Evolutionary conservation across 2,113 vertebrate species (phyloP).

Genomic region (Hemibagrus wyckioides): DNA sequence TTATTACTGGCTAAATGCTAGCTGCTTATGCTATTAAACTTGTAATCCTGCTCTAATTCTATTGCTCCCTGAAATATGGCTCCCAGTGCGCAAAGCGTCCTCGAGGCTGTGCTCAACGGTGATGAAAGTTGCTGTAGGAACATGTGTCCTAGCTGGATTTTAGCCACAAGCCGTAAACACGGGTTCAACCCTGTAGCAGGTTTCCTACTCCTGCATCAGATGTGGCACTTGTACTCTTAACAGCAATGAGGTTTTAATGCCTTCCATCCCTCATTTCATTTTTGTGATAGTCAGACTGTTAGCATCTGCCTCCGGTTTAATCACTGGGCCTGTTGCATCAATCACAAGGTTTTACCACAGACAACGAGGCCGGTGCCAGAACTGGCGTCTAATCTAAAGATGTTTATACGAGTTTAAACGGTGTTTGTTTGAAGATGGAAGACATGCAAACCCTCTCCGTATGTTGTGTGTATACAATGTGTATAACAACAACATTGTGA

Average conservation of each 20-base stretch:
- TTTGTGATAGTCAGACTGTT: slow-evolving; percentile 6
- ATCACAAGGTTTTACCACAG: slow-evolving; percentile 23
- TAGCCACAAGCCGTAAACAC: slow-evolving; percentile 67
- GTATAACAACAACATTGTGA: too few relatives aligned
- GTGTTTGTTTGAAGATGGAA: neutral
- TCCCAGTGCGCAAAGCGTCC: slow-evolving; percentile 54
- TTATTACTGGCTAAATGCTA: slow-evolving; percentile 66
- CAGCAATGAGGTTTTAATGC: slow-evolving; percentile 34
- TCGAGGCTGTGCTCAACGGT: slow-evolving; percentile 57
- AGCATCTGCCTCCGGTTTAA: slow-evolving; percentile 22
- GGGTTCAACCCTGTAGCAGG: slow-evolving; percentile 60
- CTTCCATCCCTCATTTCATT: neutral
- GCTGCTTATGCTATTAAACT: slow-evolving; percentile 68
- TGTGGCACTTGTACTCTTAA: slow-evolving; percentile 25
- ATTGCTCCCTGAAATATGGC: slow-evolving; percentile 48
- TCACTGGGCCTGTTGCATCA: neutral
- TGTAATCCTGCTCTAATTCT: slow-evolving; percentile 74
- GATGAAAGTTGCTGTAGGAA: slow-evolving; percentile 55
- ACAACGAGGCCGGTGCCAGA: slow-evolving; percentile 8
- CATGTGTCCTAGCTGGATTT: slow-evolving; percentile 55
- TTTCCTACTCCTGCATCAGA: slow-evolving; percentile 12
- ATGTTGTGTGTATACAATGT: slow-evolving; percentile 20
- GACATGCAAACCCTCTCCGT: neutral
- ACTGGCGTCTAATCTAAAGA: slow-evolving; percentile 12
- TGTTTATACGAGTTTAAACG: slow-evolving; percentile 16